Conservation (phyloP, 1,140 invertebrate genomes). For the Drosophila paulistorum region DNA sequence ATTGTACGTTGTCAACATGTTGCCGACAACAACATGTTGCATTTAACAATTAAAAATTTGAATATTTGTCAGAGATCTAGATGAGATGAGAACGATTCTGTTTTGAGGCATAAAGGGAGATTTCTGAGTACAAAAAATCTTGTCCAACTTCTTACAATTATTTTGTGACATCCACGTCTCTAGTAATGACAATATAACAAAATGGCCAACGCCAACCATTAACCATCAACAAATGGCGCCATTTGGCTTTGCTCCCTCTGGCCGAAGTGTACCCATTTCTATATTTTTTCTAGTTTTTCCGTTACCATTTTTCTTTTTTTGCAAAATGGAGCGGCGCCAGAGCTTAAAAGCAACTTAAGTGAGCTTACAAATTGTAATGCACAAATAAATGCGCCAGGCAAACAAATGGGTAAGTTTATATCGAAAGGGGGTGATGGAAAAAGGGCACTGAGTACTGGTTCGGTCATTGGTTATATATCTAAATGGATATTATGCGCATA, state of each 20-base stretch:
- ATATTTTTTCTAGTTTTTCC: conserved; percentile 25
- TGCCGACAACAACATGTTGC: neutral
- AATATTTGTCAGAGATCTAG: no score
- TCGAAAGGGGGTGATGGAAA: neutral
- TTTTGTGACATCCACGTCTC: neutral
- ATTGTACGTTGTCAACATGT: neutral
- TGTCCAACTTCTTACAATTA: conserved; percentile 4
- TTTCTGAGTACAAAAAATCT: neutral
- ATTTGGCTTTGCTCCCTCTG: conserved; percentile 35
- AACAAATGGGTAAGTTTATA: conserved; percentile 44
- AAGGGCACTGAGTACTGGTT: conserved; percentile 20
- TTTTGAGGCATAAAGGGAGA: no score
- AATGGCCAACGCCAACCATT: conserved; percentile 41
- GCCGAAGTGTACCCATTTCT: conserved; percentile 30
- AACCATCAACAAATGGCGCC: conserved; percentile 52
- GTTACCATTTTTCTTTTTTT: conserved; percentile 46
- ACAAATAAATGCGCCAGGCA: conserved; percentile 66
- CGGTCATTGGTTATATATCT: conserved; percentile 68
- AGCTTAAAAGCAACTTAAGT: conserved; percentile 75
- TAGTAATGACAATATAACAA: conserved; percentile 11
- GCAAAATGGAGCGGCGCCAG: conserved; percentile 78
- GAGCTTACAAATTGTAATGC: conserved; percentile 72
- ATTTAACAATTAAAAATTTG: no score
- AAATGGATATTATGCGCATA: conserved; percentile 77
- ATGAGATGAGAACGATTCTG: no score